A percentile compares a stretch with the other conserved stretches of the same genome.
Evolutionary conservation across 2,888 invertebrate genomes (phyloP).

Genomic region (Brachyopa scutellaris): DNA sequence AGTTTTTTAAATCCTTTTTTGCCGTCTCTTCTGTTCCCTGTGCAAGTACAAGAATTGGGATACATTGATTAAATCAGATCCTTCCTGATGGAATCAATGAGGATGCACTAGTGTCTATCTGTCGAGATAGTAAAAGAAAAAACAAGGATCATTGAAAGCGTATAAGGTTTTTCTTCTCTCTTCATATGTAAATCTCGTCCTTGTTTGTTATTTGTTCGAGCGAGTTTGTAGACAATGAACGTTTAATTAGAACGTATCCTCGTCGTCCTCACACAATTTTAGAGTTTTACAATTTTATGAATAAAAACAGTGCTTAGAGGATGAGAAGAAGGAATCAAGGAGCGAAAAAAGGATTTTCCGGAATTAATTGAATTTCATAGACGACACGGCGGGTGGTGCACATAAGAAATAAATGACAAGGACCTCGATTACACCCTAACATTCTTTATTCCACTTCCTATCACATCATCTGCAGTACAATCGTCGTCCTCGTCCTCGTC

Average conservation of each 20-base stretch:
- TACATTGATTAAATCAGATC: conserved; percentile 58
- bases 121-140: background rate
- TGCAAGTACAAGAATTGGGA: no score
- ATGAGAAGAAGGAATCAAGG: conserved; percentile 32
- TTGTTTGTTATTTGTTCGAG: conserved; percentile 59
- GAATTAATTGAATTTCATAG: conserved; percentile 68
- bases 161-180: conserved; percentile 18
- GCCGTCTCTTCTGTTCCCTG: no score
- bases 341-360: conserved; percentile 38
- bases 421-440: conserved; percentile 36
- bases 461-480: background rate
- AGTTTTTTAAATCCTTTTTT: conserved; percentile 38
- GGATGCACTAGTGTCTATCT: conserved; percentile 12
- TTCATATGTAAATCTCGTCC: conserved; percentile 61
- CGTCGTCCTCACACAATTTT: conserved; percentile 1
- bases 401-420: conserved; percentile 25
- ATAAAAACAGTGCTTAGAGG: conserved; percentile 12
- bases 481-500: background rate
- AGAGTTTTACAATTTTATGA: conserved; percentile 47
- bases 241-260: conserved; percentile 66
- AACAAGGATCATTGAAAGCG: conserved; percentile 24
- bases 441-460: conserved; percentile 34
- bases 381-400: conserved; percentile 27
- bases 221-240: conserved; percentile 61
- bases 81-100: conserved; percentile 31